Base-by-base conservation (phyloP, 2,113 vertebrate genomes). In the Labrus mixtus region DNA sequence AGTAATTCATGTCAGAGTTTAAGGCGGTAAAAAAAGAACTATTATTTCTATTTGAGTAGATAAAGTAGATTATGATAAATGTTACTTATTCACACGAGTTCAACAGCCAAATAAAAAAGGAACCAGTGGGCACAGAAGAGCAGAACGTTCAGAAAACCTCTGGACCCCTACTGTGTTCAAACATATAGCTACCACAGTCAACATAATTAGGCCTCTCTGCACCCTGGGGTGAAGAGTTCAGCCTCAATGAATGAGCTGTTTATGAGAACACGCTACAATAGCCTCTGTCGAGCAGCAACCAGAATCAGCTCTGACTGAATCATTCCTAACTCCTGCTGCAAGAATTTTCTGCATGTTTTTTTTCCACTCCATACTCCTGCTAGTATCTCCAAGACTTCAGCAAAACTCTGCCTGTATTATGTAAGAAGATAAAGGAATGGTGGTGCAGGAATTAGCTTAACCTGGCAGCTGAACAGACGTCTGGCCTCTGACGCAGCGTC, bases 201-300 rank as follows among this genome's bases (percentile, higher is more conserved):
- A 55, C 68, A 83, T 84, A 56, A 81, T 80, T 73, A 80, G 23
- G 39, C 65, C 60, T 72, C 61, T 71, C 61, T 65, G 37, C 64
- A 81, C 71, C 56, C 45, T 12, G 51, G 69, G 82, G 76, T 90
- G 87, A 82, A 83, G 76, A 86, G 80, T 87, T 90, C 85, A 83
- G 25, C 50, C 54, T 68, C 83, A 87, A 83, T 80, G 80, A 81
- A 79, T 16, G 29, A 63, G 73, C 61, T 68, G 46, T 87, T 87
- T 73, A 76, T 20, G 76, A 45, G 46, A 60, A 41, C 39, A 10
- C 3, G 33, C 23, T 45, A 82, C 84, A 85, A 90, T 68, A 71
- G 69, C n/a, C 68, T 41, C 73, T 60, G 63, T 62, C 39, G 76
- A 82, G 70, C 64, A 63, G 58, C 68, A 50, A 70, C 39, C 78